These are phyloP conservation scores for Rallus limicola DNA, from an alignment of 2,113 vertebrate genomes.

Conservation along the genomic window DNA sequence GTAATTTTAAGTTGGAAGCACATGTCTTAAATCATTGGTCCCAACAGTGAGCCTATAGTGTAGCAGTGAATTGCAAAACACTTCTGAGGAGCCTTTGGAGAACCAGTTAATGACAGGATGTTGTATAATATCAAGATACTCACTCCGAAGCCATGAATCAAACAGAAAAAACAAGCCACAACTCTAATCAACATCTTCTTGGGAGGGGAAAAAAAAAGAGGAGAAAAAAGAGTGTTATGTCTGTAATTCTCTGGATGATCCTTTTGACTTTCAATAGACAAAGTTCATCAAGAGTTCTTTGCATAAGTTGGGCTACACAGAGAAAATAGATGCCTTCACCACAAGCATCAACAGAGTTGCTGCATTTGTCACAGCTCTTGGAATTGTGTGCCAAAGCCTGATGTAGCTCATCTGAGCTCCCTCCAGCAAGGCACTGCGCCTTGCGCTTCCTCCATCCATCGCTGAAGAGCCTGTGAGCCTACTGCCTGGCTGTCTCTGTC, in stretches of 20 bases:
- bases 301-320: background rate
- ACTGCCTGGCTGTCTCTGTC: background rate
- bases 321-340: background rate
- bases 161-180: background rate
- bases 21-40: background rate
- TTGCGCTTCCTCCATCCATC: background rate
- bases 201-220: background rate
- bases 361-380: background rate
- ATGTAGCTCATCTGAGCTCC: background rate
- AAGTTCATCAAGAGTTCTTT: background rate
- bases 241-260: background rate
- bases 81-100: background rate
- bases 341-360: background rate
- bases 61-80: background rate
- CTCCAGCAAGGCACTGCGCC: background rate
- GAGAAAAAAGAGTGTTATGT: background rate
- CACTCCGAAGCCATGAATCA: background rate
- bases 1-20: background rate
- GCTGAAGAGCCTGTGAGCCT: accelerated
- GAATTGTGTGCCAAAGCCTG: background rate
- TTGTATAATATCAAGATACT: background rate
- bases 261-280: background rate
- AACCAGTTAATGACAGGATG: background rate
- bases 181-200: background rate
- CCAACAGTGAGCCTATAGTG: background rate